Conservation (phyloP, 1,140 invertebrate genomes). For the Camponotus floridanus region DNA sequence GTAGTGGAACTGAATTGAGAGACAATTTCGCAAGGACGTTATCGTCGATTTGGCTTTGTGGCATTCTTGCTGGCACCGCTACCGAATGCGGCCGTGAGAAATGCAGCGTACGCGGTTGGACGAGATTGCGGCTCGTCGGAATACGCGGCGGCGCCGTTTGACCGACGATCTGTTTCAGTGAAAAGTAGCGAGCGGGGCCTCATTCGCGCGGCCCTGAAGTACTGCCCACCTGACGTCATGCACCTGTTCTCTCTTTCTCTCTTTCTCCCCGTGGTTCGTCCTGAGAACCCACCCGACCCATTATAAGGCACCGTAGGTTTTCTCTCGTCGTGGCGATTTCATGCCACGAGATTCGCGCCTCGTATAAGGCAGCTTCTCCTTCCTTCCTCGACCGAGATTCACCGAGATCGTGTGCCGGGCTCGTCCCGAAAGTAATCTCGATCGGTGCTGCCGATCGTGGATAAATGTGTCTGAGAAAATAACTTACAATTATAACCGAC, state of each 20-base stretch:
- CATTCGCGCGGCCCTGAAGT: conserved; percentile 81
- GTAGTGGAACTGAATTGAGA: neutral
- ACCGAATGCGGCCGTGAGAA: conserved; percentile 22
- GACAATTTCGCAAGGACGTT: conserved; percentile 13
- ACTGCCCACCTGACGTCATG: conserved; percentile 86
- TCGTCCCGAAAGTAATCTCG: conserved; percentile 2
- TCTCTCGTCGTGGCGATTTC: conserved; percentile 75
- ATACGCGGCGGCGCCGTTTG: conserved; percentile 69
- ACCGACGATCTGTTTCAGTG: conserved; percentile 73
- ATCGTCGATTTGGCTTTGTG: conserved; percentile 31
- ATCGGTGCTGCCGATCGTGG: neutral
- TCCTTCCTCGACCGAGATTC: conserved; percentile 39
- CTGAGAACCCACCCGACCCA: conserved; percentile 72
- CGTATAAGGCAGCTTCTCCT: conserved; percentile 64
- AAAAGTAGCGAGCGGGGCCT: conserved; percentile 65
- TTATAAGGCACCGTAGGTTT: conserved; percentile 73
- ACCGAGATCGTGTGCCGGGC: neutral
- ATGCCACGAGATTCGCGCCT: conserved; percentile 78
- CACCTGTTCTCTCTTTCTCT: conserved; percentile 84
- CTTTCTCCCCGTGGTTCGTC: conserved; percentile 58
- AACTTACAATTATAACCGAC: neutral
- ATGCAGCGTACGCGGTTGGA: conserved; percentile 2
- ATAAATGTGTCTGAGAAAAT: neutral
- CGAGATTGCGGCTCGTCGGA: conserved; percentile 42
- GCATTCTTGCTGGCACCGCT: neutral